Evolutionary conservation across 2,113 vertebrate genomes (phyloP).

Genomic region (Albula goreensis): DNA sequence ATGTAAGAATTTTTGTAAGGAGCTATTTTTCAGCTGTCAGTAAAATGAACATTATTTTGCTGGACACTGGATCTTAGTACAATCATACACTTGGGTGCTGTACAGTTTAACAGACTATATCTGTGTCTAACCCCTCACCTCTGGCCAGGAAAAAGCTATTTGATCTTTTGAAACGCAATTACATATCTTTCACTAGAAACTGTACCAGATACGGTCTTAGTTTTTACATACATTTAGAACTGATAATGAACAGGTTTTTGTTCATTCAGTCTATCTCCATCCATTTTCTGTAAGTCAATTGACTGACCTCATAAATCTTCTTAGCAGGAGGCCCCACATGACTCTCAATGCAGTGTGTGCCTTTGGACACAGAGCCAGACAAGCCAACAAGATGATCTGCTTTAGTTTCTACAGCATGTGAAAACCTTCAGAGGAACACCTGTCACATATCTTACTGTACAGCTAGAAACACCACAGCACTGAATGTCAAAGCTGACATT

Average conservation of each 20-base stretch:
- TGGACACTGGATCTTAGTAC: not conserved
- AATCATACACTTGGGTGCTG: not conserved
- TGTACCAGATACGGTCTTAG: not conserved
- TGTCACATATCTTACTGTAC: not conserved
- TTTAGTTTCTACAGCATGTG: conserved; percentile 44
- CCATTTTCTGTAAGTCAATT: conserved; percentile 25
- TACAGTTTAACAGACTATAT: not conserved
- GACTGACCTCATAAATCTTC: conserved; percentile 35
- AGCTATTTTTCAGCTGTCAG: not conserved
- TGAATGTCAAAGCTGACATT: not conserved
- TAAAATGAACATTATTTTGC: not conserved
- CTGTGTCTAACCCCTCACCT: not conserved
- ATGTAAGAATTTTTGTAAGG: too few relatives aligned
- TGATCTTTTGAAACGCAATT: not conserved
- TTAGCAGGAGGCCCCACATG: conserved; percentile 1
- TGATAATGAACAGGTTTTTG: not conserved
- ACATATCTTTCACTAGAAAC: not conserved
- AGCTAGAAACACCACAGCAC: not conserved
- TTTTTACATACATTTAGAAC: not conserved
- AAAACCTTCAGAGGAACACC: conserved; percentile 35
- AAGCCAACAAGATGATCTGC: conserved; percentile 61
- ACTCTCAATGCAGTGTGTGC: conserved; percentile 37
- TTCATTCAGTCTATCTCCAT: not conserved
- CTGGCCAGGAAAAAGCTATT: not conserved
- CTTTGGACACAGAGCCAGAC: conserved; percentile 54